Percentiles rank a stretch among this genome's conserved stretches.
These are phyloP conservation scores for Onychomys leucogaster DNA, from an alignment of 2,797 vertebrate genomes.

Conservation along the genomic window DNA sequence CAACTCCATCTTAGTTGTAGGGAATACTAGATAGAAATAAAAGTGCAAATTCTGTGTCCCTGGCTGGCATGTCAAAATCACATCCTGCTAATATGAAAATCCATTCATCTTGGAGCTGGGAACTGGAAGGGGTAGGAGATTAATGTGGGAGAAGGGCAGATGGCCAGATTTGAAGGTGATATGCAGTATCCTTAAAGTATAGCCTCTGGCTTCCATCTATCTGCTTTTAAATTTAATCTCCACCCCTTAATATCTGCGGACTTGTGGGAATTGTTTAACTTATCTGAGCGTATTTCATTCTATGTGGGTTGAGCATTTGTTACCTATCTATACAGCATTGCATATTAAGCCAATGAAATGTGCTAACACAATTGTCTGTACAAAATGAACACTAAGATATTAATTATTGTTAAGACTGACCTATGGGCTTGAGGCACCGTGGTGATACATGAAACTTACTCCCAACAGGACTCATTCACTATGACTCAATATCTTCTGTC, in stretches of 20 bases:
- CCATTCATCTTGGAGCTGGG: not conserved
- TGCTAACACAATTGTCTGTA: not conserved
- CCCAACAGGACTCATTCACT: not conserved
- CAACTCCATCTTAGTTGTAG: not conserved
- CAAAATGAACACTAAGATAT: not conserved
- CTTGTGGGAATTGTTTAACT: not conserved
- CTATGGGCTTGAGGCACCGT: not conserved
- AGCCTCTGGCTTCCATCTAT: not conserved
- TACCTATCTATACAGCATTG: not conserved
- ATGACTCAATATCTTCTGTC: not conserved
- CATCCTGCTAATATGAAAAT: not conserved
- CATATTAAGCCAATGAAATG: not conserved
- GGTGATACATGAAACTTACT: not conserved
- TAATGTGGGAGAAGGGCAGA: not conserved
- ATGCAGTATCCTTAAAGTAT: not conserved
- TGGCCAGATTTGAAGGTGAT: not conserved
- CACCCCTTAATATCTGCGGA: not conserved
- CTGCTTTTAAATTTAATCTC: not conserved
- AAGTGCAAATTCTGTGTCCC: not conserved
- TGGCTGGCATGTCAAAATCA: not conserved
- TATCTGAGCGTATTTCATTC: not conserved
- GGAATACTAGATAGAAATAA: not conserved
- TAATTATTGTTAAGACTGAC: not conserved
- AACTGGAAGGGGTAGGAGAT: not conserved
- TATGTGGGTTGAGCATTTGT: not conserved